Evolutionary conservation across 2,113 vertebrate species (phyloP), one percentile per base, ranked within the genome.

Genomic region (Hippocampus guttulatus): DNA sequence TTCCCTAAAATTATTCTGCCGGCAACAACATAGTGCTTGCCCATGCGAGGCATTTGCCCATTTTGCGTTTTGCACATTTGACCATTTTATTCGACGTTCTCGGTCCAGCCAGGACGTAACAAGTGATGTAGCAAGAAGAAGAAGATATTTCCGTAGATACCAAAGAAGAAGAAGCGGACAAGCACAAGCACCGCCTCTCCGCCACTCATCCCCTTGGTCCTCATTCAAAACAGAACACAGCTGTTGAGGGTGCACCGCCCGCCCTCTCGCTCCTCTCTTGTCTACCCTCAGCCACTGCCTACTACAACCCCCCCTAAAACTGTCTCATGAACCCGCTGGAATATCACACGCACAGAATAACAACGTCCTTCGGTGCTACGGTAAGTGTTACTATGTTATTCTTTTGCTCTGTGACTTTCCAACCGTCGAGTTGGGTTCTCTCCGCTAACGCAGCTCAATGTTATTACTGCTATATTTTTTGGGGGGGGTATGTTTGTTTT

Each of bases 211-310:
- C 81, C 69, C 75, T 81, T 57, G 8, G 72, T 45, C 74, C 84
- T 85, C 90, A 90, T 88, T 89, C 88, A 89, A 90, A 91, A 90
- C 89, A 91, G 66, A 88, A 74, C 89, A 88, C 90, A 91, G 90
- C 89, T 91, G 89, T 88, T 87, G 84, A 69, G 66, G 76, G 71
- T 65, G 71, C 82, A 72, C 61, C 79, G 85, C 79, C 68, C 58
- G 27, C 58, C 58, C 27, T 15, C 16, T 2, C 25, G 12, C 12
- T 58, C 55, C 12, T 12, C 63, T 65, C 38, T 40, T 38, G 64
- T 45, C 74, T 43, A 76, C 69, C 63, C 68, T 38, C 64, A 55
- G n/a, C 74, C 70, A 70, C 77, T 75, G 75, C 77, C 47, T 64
- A 1, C 14, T 16, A n/a, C 30, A 33, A 47, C 0, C n/a, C 1